phyloP scores from a whole-genome alignment of 1,140 invertebrate species.

The Tetragnatha versicolor region DNA sequence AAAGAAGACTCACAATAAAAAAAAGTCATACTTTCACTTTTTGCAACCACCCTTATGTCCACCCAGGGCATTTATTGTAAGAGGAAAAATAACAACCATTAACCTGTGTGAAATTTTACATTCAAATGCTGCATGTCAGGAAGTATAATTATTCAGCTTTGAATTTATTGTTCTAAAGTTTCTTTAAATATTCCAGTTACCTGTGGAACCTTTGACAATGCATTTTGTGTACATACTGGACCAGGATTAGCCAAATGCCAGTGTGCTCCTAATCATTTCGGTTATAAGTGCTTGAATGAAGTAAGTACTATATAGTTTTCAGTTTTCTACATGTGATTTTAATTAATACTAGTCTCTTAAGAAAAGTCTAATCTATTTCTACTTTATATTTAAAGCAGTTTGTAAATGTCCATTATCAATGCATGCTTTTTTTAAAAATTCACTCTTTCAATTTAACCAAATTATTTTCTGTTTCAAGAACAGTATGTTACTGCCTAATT shows the following conservation, averaged over 20 bases:
- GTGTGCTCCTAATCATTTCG: constrained; percentile 11
- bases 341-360: background rate
- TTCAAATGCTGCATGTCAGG: no score
- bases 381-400: background rate
- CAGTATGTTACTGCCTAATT: no score
- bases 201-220: constrained; percentile 11
- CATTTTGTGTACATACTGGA: constrained; percentile 1
- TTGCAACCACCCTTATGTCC: no score
- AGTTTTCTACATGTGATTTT: background rate
- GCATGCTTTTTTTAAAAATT: background rate
- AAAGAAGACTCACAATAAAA: no score
- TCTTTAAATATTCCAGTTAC: background rate
- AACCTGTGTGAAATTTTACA: no score
- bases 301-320: background rate
- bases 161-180: no score
- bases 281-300: constrained; percentile 36
- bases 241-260: constrained; percentile 24
- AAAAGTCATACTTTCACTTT: no score
- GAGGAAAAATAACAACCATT: no score
- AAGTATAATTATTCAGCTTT: no score
- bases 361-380: background rate
- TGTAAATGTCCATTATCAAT: background rate
- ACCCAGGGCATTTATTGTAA: no score
- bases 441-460: background rate
- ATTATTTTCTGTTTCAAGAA: background rate